Evolutionary conservation across 2,113 vertebrate species (phyloP), one percentile per base, ranked within the genome.

Genomic region (Progne subis): DNA sequence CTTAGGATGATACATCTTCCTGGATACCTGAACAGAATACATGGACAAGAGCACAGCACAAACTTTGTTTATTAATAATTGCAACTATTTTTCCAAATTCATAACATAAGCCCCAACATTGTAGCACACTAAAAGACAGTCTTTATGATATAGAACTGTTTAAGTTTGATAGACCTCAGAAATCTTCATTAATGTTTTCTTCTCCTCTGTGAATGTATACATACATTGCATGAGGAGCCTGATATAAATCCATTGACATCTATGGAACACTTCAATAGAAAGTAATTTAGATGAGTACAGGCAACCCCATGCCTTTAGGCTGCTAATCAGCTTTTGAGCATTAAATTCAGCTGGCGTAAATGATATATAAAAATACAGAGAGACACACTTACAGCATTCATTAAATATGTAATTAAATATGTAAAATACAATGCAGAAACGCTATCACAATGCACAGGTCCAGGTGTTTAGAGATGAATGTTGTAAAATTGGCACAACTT

Each of bases 341-440:
- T 83, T 93, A 74, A 76, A 90, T 86, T 90, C 71, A 92, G 47
- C 39, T 91, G 78, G 56, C 23, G 26, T 74, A 74, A 90, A 81
- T 2, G 5, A 84, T 53, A 76, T 3, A 68, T 18, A 50, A 95
- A 88, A 91, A 26, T 67, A 47, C 5, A 28, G 67, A 28, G 67
- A 69, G 29, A 23, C 16, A n/a, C 5, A 82, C 61, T 25, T 67
- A 82, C 23, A 55, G 32, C 50, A 81, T 90, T 95, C 57, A 92
- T 94, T 69, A 88, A 88, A 75, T 85, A 93, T 47, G 72, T 86
- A 88, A 92, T 94, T 69, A 88, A 88, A 75, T 85, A 94, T 47
- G 72, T 86, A 88, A 92, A 95, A 80, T 28, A 74, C 32, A 67
- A 53, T 55, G 44, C 5, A 49, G 31, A 53, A 94, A 83, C 63